Percentiles rank a stretch among this genome's conserved stretches.
Conservation (phyloP, 2,888 invertebrate species). For the Phrixothrix hirtus region DNA sequence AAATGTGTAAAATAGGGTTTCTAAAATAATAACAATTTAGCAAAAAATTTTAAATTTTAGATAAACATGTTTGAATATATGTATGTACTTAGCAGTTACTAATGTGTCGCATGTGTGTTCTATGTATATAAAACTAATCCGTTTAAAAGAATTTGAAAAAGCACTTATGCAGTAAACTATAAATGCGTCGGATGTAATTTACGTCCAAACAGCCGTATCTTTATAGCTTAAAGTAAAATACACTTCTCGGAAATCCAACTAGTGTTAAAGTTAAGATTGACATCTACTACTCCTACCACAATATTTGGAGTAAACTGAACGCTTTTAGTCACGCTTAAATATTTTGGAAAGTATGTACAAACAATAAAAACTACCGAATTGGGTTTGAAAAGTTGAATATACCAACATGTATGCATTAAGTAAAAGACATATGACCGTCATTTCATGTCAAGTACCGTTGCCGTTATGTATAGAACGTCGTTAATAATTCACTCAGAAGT, state of each 20-base stretch:
- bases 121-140: conserved; percentile 36
- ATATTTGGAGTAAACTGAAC: conserved; percentile 48
- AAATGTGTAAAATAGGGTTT: no score
- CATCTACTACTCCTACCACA: conserved; percentile 49
- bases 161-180: conserved; percentile 49
- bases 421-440: conserved; percentile 32
- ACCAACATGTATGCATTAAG: conserved; percentile 23
- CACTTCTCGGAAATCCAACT: conserved; percentile 53
- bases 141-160: conserved; percentile 52
- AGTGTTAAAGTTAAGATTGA: conserved; percentile 52
- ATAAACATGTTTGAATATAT: no score
- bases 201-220: conserved; percentile 52
- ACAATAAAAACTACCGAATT: conserved; percentile 9
- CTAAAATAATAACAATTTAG: no score
- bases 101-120: conserved; percentile 11
- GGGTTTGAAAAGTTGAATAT: conserved; percentile 2
- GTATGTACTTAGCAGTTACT: not conserved
- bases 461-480: conserved; percentile 44
- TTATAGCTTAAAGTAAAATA: conserved; percentile 51
- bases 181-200: conserved; percentile 51
- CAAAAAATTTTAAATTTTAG: no score
- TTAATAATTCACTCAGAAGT: conserved; percentile 51
- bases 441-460: conserved; percentile 35
- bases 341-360: conserved; percentile 36
- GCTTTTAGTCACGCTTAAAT: conserved; percentile 48